Evolutionary conservation across 2,888 invertebrate genomes (phyloP).

Genomic region (Xylota segnis): DNA sequence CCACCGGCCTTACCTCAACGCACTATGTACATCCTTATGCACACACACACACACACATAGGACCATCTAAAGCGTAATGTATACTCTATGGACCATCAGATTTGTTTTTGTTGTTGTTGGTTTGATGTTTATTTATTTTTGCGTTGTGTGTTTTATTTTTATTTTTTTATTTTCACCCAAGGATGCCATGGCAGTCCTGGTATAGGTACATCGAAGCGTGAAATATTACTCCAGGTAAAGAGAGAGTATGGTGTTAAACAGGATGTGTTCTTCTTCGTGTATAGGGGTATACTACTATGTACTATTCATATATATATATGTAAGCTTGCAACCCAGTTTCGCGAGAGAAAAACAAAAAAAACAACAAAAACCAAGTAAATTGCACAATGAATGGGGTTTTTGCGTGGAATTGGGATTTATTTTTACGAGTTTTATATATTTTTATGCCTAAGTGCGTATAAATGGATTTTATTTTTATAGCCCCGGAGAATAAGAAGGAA

Average conservation of each 20-base stretch:
- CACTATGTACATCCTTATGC: too few species aligned
- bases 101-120: constrained; percentile 36
- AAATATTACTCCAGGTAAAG: constrained; percentile 65
- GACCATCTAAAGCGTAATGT: background rate
- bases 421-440: constrained; percentile 61
- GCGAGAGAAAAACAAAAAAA: constrained; percentile 18
- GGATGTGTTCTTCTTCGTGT: constrained; percentile 34
- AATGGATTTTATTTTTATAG: constrained; percentile 74
- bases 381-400: constrained; percentile 62
- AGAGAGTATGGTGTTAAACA: background rate
- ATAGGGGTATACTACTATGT: too few species aligned
- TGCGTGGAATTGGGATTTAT: constrained; percentile 70
- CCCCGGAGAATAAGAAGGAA: constrained; percentile 10
- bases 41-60: background rate
- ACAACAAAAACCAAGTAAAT: constrained; percentile 25
- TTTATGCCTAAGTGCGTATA: constrained; percentile 74
- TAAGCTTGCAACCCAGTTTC: constrained; percentile 49
- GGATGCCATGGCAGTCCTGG: constrained; percentile 9
- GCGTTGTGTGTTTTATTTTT: constrained; percentile 27
- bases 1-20: background rate
- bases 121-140: constrained; percentile 56
- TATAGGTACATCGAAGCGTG: constrained; percentile 64
- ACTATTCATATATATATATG: too few species aligned
- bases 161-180: constrained; percentile 23
- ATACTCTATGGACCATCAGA: constrained; percentile 51